Conservation (phyloP, 2,888 invertebrate species). For the Ennomos erosarius region DNA sequence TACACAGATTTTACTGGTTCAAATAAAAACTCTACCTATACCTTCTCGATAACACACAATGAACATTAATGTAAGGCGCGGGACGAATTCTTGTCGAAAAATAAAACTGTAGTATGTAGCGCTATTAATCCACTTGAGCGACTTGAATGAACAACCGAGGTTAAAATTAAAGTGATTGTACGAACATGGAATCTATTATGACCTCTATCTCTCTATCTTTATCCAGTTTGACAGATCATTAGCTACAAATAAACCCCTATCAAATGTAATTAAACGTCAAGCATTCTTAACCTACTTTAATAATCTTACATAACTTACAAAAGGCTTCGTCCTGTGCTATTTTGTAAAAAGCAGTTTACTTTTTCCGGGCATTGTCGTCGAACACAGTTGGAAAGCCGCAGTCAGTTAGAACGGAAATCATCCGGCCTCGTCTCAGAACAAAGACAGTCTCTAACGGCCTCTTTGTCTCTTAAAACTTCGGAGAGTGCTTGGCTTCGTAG, state of each 20-base stretch:
- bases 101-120: conserved; percentile 21
- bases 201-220: too few relatives aligned
- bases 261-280: too few relatives aligned
- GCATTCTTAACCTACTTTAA: conserved; percentile 35
- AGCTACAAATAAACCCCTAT: too few relatives aligned
- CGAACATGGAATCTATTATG: too few relatives aligned
- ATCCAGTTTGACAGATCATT: too few relatives aligned
- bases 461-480: conserved; percentile 33
- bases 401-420: conserved; percentile 38
- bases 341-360: conserved; percentile 43
- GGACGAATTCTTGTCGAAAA: conserved; percentile 31
- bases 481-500: conserved; percentile 15
- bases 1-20: too few relatives aligned
- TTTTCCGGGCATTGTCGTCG: conserved; percentile 38
- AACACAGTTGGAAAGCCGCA: conserved; percentile 42
- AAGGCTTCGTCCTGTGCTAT: conserved; percentile 44
- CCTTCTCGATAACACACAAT: conserved; percentile 13
- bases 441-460: conserved; percentile 38
- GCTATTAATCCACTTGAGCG: conserved; percentile 9
- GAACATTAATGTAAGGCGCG: conserved; percentile 20
- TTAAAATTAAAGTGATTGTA: too few relatives aligned
- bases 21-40: not conserved
- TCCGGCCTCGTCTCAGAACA: conserved; percentile 34
- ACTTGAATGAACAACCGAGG: too few relatives aligned
- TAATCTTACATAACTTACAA: conserved; percentile 40